Evolutionary conservation across 2,113 vertebrate genomes (phyloP).

Genomic region (Ptyas mucosa): DNA sequence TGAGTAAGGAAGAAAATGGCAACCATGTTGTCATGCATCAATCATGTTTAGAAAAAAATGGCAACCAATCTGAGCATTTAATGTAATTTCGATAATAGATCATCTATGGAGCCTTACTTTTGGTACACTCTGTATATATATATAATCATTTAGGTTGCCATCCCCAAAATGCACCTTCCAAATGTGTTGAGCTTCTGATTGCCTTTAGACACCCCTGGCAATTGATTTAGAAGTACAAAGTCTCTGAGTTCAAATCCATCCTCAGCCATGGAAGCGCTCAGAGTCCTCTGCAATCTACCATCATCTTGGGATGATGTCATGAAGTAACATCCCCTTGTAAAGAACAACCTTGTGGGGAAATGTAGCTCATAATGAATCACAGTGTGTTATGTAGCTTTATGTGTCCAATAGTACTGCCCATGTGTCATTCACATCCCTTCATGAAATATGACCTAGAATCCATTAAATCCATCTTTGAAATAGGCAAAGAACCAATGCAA

Average conservation of each 20-base stretch:
- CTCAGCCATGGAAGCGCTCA: not conserved
- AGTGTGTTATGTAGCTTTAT: not conserved
- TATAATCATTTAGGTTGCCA: not conserved
- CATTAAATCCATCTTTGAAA: not conserved
- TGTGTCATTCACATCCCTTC: not conserved
- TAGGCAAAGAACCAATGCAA: not conserved
- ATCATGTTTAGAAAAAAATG: not conserved
- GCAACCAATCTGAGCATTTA: not conserved
- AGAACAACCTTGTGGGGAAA: not conserved
- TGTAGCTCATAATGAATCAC: not conserved
- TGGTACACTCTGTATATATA: not conserved
- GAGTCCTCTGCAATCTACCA: not conserved
- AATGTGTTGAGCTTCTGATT: not conserved
- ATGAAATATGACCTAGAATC: not conserved
- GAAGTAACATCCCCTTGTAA: not conserved
- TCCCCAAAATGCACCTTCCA: not conserved
- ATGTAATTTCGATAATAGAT: not conserved
- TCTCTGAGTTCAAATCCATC: not conserved
- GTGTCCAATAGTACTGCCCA: not conserved
- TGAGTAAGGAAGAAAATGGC: not conserved
- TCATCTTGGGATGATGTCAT: not conserved
- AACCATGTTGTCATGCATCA: not conserved
- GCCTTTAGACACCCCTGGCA: not conserved
- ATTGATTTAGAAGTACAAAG: not conserved
- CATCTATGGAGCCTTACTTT: not conserved